Evolutionary conservation across 2,888 invertebrate species (phyloP), one percentile per base, ranked within the genome.

Genomic region (Argynnis bischoffii): DNA sequence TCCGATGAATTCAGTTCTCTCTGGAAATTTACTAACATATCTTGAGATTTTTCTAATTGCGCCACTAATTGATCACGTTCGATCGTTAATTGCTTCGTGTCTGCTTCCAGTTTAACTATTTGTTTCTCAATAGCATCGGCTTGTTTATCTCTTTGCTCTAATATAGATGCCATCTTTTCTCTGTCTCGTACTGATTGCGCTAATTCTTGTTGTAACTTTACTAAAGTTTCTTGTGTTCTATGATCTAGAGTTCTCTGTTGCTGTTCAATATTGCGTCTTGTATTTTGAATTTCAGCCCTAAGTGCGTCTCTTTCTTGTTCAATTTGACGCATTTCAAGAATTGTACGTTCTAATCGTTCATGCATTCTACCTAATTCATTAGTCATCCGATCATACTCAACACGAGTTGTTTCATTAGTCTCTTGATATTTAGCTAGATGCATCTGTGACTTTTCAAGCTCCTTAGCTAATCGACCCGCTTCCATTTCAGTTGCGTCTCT

Each of bases 1-100:
- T 97, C 98, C 75, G 96, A 96, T 74, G 96, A 95, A 75, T 97
- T 97, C 63, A 98, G 86, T 82, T 98, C 98, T 83, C 97, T 96
- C 85, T 98, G 98, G 96, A 98, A 98, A 87, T 97, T 97, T 87
- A 98, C 96, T 69, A 98, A 90, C 95, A 98, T 97, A 77, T 98
- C 97, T 85, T 98, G 98, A 54, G 97, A 97, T 89, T 98, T 98
- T 86, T 98, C 98, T 81, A 98, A 85, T 84, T 98, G 98, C 74
- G 96, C 95, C 1, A 98, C 97, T 72, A 98, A 87, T 86, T 98
- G 98, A 84, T 98, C 98, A 60, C 97, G 87, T 84, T 98, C 98
- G 74, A 96, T 95, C 18, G 96, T 96, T 78, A 98, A 85, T 85
- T 98, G 97, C 79, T 97, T 97, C 66, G 97, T 95, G 74, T 98